Conservation (phyloP, 2,888 invertebrate genomes). For the Cabera pusaria region DNA sequence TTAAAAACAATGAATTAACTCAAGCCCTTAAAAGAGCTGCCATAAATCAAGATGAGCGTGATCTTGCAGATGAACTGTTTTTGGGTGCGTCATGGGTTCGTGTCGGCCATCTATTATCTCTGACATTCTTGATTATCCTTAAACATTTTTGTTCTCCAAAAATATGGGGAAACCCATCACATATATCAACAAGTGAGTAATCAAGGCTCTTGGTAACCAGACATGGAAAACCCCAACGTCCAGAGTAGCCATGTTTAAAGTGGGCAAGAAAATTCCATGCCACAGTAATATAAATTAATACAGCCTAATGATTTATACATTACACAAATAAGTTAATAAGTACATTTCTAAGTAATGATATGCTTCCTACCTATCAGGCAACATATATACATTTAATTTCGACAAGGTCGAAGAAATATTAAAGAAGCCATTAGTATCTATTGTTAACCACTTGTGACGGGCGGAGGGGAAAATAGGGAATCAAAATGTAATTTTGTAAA, state of each 20-base stretch:
- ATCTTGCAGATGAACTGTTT: conserved; percentile 16
- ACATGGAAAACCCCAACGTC: conserved; percentile 1
- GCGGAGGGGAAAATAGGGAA: conserved; percentile 37
- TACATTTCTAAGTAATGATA: too few relatives aligned
- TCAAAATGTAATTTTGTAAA: conserved; percentile 56
- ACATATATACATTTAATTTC: conserved; percentile 39
- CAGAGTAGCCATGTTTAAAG: neutral
- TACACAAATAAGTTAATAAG: too few relatives aligned
- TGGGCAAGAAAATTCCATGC: neutral
- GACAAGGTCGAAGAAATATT: conserved; percentile 44
- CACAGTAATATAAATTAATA: neutral
- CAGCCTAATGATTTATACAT: too few relatives aligned
- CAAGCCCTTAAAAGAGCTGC: conserved; percentile 9
- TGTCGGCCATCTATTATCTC: conserved; percentile 11
- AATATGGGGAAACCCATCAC: too few relatives aligned
- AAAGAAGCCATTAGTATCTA: conserved; percentile 50
- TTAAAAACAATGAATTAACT: conserved; percentile 18
- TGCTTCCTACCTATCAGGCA: conserved; percentile 8
- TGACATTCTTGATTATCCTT: neutral
- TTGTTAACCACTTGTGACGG: conserved; percentile 38
- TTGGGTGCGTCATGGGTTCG: conserved; percentile 7
- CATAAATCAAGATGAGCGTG: conserved; percentile 20
- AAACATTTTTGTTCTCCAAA: too few relatives aligned
- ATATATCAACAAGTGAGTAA: conserved; percentile 1
- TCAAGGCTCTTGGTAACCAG: neutral